Evolutionary conservation across 2,113 vertebrate genomes (phyloP).

Genomic region (Ceyx melanurus): DNA sequence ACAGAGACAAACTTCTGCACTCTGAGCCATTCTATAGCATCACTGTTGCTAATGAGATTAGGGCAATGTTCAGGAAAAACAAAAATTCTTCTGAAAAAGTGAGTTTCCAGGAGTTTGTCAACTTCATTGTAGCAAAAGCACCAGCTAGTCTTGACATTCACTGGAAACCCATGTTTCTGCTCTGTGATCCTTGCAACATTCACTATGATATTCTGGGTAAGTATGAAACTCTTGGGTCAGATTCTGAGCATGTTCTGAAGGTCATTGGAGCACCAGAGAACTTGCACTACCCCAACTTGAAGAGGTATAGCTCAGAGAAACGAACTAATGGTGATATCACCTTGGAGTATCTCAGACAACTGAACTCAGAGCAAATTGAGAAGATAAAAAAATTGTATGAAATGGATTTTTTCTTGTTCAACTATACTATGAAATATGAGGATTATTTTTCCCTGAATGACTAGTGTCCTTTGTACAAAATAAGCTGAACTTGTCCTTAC

Average conservation of each 20-base stretch:
- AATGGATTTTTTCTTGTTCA: constrained; percentile 66
- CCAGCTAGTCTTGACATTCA: constrained; percentile 36
- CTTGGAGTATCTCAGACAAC: constrained; percentile 36
- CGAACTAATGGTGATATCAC: constrained; percentile 56
- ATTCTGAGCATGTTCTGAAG: constrained; percentile 53
- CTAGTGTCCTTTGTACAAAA: neutral
- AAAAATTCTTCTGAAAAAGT: constrained; percentile 31
- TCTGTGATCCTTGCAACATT: constrained; percentile 69
- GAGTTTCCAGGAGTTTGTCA: constrained; percentile 66
- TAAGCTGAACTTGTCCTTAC: neutral
- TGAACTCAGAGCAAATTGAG: constrained; percentile 46
- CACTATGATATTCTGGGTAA: constrained; percentile 61
- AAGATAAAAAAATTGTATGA: constrained; percentile 44
- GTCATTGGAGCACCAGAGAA: constrained; percentile 35
- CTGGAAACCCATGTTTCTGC: constrained; percentile 69
- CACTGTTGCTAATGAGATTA: constrained; percentile 46
- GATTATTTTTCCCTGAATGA: neutral
- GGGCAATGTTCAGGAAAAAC: constrained; percentile 42
- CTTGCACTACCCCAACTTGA: constrained; percentile 44
- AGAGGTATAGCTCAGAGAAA: constrained; percentile 45
- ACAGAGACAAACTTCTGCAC: constrained; percentile 71
- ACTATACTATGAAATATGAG: constrained; percentile 35
- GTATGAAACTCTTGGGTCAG: constrained; percentile 57
- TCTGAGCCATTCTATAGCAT: constrained; percentile 35
- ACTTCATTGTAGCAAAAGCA: neutral